Conservation (phyloP, 2,113 vertebrate genomes). For the Melanerpes aurifrons region DNA sequence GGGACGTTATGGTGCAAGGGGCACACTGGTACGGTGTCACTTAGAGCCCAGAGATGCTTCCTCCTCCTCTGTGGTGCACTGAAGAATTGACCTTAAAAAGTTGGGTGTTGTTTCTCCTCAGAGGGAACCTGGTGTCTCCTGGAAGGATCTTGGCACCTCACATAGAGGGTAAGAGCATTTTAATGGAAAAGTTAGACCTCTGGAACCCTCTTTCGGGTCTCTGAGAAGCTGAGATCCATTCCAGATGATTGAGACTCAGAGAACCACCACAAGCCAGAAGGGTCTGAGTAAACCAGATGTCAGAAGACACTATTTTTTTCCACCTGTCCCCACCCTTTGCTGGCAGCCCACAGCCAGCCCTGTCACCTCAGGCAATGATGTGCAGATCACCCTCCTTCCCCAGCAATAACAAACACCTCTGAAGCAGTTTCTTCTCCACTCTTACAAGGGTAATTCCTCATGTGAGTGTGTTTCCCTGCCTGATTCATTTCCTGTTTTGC, state of each 20-base stretch:
- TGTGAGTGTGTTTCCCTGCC: neutral
- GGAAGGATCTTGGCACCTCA: neutral
- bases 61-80: neutral
- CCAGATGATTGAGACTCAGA: neutral
- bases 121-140: neutral
- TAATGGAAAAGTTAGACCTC: neutral
- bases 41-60: neutral
- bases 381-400: neutral
- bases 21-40: neutral
- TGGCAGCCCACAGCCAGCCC: neutral
- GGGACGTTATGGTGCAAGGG: too few relatives aligned
- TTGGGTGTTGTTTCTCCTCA: accelerated
- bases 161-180: neutral
- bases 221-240: neutral
- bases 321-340: neutral
- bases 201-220: neutral
- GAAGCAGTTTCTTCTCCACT: neutral
- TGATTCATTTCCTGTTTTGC: constrained; percentile 43
- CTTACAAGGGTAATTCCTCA: neutral
- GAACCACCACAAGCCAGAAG: neutral
- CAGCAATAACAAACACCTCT: constrained; percentile 4
- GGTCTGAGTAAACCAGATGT: neutral
- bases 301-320: neutral
- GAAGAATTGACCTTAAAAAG: neutral
- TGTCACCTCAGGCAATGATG: neutral